Base-by-base conservation (phyloP, 1,140 invertebrate species). In the Tetraneura akinire region DNA sequence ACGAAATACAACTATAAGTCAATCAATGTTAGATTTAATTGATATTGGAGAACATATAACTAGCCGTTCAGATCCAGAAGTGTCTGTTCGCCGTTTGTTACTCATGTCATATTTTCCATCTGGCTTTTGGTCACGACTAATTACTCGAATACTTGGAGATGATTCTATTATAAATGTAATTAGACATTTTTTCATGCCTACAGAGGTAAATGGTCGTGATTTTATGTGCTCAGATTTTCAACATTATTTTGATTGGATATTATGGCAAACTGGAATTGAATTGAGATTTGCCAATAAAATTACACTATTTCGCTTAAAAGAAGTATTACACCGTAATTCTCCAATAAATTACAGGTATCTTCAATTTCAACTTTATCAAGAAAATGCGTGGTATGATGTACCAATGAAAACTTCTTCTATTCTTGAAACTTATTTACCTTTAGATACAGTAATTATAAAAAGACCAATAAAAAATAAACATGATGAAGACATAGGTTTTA, bases 41-140 rank as follows among this genome's bases (percentile, higher is more conserved):
- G 55, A 78, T 18, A 60, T 78, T 6, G 74, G 74, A 57, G 83
- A 82, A 80, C 82, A 86, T 53, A 70, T 85, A 57, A 88, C 86
- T 0, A 87, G 86, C 5, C 84, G 90, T 51, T 84, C 87, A 3
- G 87, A 89, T 66, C 86, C 88, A 0, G 89, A 89, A 45, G 87
- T 86, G 18, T 87, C 89, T 0, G 88, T 93, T 13, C 89, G 90
- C 0, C 86, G 95, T 11, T 86, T 96, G 37, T 86, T 96, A 5
- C 86, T 96, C 1, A 93, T 99, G 90, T 96, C 96, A 0, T 99
- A 99, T 86, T 95, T 99, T 85, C 98, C 98, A 0, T 94, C 94
- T 82, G 98, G 98, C 0, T 99, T 99, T 86, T 99, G 97, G 98
- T 94, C 97, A 0, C 87, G 97, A 13, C 88, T 99, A 4, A 95